These are phyloP conservation scores for Rachycentron canadum DNA, from an alignment of 2,797 vertebrate species.

Conservation along the genomic window DNA sequence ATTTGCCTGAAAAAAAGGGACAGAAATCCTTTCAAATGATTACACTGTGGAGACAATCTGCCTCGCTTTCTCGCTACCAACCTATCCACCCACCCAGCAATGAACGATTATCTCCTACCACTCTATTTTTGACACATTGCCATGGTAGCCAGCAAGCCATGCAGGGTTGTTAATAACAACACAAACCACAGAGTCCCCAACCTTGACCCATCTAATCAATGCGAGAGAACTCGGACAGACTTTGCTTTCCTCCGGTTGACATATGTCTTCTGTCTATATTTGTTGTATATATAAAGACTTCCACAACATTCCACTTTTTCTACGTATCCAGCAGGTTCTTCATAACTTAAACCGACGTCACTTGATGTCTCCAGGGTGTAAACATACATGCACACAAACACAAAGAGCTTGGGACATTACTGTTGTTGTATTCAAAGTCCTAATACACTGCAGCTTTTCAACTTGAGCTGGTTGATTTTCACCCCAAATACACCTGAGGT, in stretches of 20 bases:
- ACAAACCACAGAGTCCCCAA: constrained; percentile 50
- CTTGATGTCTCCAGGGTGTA: background rate
- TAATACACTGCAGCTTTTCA: constrained; percentile 26
- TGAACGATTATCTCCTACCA: constrained; percentile 39
- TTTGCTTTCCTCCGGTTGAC: constrained; percentile 5
- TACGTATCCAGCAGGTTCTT: constrained; percentile 11
- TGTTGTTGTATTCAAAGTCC: background rate
- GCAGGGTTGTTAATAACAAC: constrained; percentile 77
- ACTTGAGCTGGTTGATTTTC: constrained; percentile 4
- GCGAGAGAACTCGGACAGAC: constrained; percentile 23
- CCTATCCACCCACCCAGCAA: constrained; percentile 11
- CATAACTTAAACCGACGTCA: constrained; percentile 4
- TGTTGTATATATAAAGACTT: background rate
- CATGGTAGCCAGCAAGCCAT: constrained; percentile 68
- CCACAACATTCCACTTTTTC: background rate
- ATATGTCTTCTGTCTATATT: constrained; percentile 21
- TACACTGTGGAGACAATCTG: constrained; percentile 1
- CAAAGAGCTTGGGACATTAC: background rate
- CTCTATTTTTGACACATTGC: constrained; percentile 69
- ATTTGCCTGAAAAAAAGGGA: background rate
- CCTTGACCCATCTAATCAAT: constrained; percentile 66
- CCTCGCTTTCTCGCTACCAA: constrained; percentile 19
- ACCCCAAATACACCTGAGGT: constrained; percentile 4
- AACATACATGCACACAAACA: constrained; percentile 19
- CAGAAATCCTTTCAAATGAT: constrained; percentile 15